Percentiles rank a stretch among this genome's conserved stretches.
These are phyloP conservation scores for Bambusicola thoracicus DNA, from an alignment of 2,113 vertebrate genomes.

Conservation along the genomic window DNA sequence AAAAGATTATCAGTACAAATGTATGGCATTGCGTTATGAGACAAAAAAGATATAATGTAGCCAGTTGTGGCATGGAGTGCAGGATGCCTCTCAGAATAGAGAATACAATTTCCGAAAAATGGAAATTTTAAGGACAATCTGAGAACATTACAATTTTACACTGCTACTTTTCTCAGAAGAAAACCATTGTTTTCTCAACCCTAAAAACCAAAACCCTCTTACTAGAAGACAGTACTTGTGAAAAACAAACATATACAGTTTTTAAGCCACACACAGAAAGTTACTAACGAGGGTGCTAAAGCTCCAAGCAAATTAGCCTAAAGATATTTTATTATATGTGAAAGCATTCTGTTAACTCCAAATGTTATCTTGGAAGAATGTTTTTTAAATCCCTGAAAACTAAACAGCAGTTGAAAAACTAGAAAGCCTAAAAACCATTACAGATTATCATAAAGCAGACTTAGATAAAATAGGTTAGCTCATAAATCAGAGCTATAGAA, in stretches of 20 bases:
- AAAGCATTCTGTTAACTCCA: constrained; percentile 9
- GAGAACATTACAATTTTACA: background rate
- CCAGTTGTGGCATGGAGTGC: background rate
- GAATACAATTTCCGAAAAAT: background rate
- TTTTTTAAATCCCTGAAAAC: constrained; percentile 29
- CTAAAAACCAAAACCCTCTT: background rate
- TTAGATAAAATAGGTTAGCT: constrained; percentile 53
- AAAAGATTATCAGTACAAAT: background rate
- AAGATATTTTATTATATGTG: constrained; percentile 32
- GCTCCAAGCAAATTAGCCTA: constrained; percentile 11
- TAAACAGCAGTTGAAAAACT: constrained; percentile 34
- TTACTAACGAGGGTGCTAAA: constrained; percentile 12
- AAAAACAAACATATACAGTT: background rate
- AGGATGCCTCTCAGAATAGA: background rate
- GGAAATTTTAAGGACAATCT: background rate
- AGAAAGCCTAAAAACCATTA: constrained; percentile 8
- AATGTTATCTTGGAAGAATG: constrained; percentile 44
- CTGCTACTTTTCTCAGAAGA: background rate
- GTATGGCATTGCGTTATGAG: background rate
- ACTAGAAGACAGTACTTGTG: background rate
- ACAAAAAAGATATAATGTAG: background rate
- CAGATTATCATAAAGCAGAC: constrained; percentile 42
- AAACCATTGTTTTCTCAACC: background rate
- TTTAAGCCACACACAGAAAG: background rate
- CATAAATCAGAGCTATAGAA: constrained; percentile 62